phyloP scores from a whole-genome alignment of 2,888 invertebrate species.

The Artemia sinica region DNA sequence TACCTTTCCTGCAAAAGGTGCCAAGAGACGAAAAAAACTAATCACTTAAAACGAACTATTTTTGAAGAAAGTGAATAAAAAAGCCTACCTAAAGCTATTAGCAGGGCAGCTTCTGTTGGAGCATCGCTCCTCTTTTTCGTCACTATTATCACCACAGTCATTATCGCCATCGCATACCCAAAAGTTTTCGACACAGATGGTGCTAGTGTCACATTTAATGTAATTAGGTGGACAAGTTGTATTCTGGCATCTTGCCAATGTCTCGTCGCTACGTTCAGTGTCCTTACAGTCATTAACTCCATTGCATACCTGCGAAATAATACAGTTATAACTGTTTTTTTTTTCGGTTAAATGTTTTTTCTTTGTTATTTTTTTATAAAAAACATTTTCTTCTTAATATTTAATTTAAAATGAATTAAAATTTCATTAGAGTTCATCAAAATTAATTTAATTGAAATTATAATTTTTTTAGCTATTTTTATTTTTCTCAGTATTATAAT shows the following conservation, averaged over 20 bases:
- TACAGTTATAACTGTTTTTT: slow-evolving; percentile 7
- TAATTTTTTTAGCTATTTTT: too few relatives aligned
- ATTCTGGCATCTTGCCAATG: slow-evolving; percentile 65
- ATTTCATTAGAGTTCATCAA: too few relatives aligned
- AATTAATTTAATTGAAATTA: too few relatives aligned
- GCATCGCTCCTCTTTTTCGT: slow-evolving; percentile 61
- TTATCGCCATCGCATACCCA: slow-evolving; percentile 81
- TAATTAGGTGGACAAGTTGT: slow-evolving; percentile 77
- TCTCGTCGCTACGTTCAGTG: slow-evolving; percentile 75
- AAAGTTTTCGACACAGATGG: slow-evolving; percentile 90
- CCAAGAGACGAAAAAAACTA: too few relatives aligned
- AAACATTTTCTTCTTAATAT: too few relatives aligned
- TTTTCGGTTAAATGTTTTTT: slow-evolving; percentile 9
- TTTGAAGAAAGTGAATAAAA: too few relatives aligned
- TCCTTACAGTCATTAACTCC: slow-evolving; percentile 88
- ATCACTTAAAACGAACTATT: too few relatives aligned
- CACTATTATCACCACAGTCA: slow-evolving; percentile 81
- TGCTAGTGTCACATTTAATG: slow-evolving; percentile 78
- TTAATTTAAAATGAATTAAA: too few relatives aligned
- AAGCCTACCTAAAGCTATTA: slow-evolving; percentile 51
- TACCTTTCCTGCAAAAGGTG: too few relatives aligned
- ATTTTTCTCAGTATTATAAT: too few relatives aligned
- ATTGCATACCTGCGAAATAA: slow-evolving; percentile 47
- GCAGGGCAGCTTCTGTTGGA: slow-evolving; percentile 72
- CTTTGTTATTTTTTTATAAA: background rate